These are phyloP conservation scores for Sula dactylatra DNA, from an alignment of 2,113 vertebrate genomes.

Conservation along the genomic window DNA sequence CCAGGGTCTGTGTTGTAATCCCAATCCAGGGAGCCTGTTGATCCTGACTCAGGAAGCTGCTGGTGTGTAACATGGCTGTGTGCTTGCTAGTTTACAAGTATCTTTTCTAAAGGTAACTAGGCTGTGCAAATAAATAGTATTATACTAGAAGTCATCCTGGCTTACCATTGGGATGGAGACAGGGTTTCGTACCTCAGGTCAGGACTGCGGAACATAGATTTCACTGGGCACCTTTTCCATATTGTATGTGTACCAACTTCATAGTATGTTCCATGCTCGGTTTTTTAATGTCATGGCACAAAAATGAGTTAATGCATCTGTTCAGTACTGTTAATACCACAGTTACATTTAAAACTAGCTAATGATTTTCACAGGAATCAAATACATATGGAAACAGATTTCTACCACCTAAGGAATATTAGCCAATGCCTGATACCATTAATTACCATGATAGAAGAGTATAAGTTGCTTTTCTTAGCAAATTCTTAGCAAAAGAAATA, in stretches of 20 bases:
- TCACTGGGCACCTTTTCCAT: background rate
- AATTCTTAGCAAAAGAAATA: background rate
- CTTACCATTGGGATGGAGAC: background rate
- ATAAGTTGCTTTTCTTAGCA: background rate
- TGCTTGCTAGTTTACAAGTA: background rate
- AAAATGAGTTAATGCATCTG: background rate
- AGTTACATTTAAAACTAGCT: background rate
- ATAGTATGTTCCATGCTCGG: accelerated
- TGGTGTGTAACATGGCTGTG: background rate
- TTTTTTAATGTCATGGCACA: background rate
- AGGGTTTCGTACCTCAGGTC: background rate
- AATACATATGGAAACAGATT: background rate
- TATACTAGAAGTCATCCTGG: background rate
- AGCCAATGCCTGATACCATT: background rate
- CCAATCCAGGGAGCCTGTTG: accelerated
- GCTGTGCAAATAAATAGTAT: background rate
- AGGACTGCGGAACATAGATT: background rate
- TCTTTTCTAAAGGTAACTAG: background rate
- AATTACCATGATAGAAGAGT: background rate
- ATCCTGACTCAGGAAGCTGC: background rate
- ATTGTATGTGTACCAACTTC: background rate
- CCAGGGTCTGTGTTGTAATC: background rate
- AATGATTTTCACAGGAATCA: background rate
- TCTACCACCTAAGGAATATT: background rate
- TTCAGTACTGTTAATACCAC: background rate